Percentiles rank a stretch among this genome's conserved stretches.
These are phyloP conservation scores for Tinamus major DNA, from an alignment of 2,797 vertebrate genomes.

Conservation along the genomic window DNA sequence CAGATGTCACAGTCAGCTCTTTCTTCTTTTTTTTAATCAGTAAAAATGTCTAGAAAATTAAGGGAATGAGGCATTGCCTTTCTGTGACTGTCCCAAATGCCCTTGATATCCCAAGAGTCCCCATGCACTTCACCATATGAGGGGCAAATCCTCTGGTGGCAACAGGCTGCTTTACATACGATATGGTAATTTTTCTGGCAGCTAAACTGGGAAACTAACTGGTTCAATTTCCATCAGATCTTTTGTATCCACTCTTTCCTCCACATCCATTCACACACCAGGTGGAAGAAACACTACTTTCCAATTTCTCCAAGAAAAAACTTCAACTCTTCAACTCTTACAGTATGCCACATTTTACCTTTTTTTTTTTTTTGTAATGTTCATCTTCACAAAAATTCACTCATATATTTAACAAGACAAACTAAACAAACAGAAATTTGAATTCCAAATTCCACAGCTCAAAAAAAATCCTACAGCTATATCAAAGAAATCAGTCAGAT, in stretches of 20 bases:
- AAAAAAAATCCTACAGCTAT: neutral
- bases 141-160: neutral
- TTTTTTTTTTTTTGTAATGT: no score
- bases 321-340: neutral
- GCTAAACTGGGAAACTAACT: fast-evolving
- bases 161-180: neutral
- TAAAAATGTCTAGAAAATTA: neutral
- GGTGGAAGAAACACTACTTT: neutral
- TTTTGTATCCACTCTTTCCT: neutral
- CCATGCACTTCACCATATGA: neutral
- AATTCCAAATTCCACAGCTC: neutral
- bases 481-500: neutral
- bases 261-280: neutral
- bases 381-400: neutral
- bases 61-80: neutral
- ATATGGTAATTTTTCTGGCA: neutral
- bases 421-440: neutral
- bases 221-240: neutral
- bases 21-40: neutral
- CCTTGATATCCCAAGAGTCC: neutral
- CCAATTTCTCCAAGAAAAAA: neutral
- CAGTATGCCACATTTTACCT: neutral
- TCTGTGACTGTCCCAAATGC: neutral
- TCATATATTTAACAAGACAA: neutral
- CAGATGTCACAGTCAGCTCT: neutral